These are phyloP conservation scores for Hemicentrotus pulcherrimus DNA, from an alignment of 35 echinoderm and acorn worm genomes.

Conservation along the genomic window DNA sequence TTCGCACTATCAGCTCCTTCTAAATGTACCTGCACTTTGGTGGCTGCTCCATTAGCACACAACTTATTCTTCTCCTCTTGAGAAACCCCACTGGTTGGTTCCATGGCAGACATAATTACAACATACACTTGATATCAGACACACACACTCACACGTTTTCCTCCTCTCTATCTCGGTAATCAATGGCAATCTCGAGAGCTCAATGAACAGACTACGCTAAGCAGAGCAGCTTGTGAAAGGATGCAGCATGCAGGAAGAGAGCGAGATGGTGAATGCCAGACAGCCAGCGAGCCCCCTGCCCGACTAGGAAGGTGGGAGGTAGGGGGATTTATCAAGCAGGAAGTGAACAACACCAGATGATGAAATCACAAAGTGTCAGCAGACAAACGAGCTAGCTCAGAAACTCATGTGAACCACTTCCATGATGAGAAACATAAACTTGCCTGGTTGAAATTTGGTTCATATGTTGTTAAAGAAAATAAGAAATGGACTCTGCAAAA, in stretches of 20 bases:
- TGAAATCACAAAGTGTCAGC: background rate
- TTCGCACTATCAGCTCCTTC: background rate
- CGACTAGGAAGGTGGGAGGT: background rate
- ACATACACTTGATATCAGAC: too few relatives aligned
- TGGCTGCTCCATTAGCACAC: constrained; percentile 18
- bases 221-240: background rate
- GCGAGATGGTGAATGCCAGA: background rate
- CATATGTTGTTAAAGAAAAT: background rate
- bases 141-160: background rate
- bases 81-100: background rate
- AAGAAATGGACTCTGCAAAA: background rate
- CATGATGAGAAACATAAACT: background rate
- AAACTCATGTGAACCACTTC: background rate
- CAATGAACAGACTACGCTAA: background rate
- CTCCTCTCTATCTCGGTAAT: background rate
- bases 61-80: constrained; percentile 19
- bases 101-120: background rate
- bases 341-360: constrained; percentile 26
- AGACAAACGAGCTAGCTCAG: background rate
- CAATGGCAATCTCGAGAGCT: background rate
- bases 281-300: background rate
- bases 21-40: constrained; percentile 10
- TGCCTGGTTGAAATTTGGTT: background rate
- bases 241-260: background rate
- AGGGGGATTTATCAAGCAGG: constrained; percentile 17